A percentile compares a stretch with the other conserved stretches of the same genome.
phyloP scores from a whole-genome alignment of 92 coral and sea anemone species.

The Siderastrea siderea region DNA sequence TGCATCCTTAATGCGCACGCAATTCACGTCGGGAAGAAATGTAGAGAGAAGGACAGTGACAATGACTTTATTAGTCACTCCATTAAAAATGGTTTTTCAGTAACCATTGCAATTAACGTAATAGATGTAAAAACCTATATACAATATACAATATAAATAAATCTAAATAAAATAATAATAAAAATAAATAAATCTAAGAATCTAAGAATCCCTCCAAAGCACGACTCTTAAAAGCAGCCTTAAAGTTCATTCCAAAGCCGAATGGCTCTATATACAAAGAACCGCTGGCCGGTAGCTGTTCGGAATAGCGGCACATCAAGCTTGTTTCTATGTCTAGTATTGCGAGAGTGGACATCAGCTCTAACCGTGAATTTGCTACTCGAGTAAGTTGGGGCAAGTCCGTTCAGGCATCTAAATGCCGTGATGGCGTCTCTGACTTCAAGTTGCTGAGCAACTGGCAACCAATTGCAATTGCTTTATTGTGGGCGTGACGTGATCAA shows the following conservation, averaged over 20 bases:
- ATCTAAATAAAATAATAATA: no score
- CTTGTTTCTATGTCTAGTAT: constrained; percentile 4
- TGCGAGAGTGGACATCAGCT: not conserved
- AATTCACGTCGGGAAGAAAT: no score
- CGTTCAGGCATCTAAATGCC: not conserved
- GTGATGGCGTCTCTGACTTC: not conserved
- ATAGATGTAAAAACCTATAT: no score
- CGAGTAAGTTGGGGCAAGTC: not conserved
- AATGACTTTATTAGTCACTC: not conserved
- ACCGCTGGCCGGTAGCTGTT: constrained; percentile 33
- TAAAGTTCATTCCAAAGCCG: constrained; percentile 24
- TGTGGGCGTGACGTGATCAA: no score
- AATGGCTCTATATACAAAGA: constrained; percentile 14
- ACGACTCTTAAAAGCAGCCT: no score
- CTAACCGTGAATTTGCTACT: not conserved
- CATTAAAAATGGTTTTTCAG: no score
- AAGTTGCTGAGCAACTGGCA: constrained; percentile 3
- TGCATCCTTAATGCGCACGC: no score
- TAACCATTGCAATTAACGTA: no score
- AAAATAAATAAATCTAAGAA: no score
- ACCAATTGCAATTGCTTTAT: not conserved
- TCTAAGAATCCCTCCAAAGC: no score
- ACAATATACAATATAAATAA: no score
- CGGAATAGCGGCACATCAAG: constrained; percentile 8
- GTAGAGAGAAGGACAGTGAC: no score